These are phyloP conservation scores for Cyanocitta stelleri DNA, from an alignment of 2,113 vertebrate species.

Conservation along the genomic window DNA sequence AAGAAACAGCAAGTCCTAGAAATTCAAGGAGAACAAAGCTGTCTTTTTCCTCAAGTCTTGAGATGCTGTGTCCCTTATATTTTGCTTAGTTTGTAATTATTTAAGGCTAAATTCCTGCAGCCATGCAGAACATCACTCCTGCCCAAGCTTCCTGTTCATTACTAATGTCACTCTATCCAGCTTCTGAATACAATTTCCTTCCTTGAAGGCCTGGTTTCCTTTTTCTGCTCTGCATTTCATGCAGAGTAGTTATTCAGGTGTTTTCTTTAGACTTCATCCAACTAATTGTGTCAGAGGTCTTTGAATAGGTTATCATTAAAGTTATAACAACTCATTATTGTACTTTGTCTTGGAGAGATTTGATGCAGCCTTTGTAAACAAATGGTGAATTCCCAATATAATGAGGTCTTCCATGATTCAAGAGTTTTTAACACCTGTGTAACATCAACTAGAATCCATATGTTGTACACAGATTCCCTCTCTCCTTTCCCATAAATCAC, in stretches of 20 bases:
- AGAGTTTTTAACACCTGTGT: not conserved
- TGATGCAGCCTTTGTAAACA: constrained; percentile 17
- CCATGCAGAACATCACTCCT: not conserved
- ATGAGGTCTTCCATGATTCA: not conserved
- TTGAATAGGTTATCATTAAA: constrained; percentile 20
- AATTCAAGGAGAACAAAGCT: not conserved
- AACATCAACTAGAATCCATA: not conserved
- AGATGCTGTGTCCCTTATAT: not conserved
- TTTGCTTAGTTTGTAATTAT: not conserved
- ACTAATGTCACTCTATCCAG: not conserved
- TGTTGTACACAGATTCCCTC: not conserved
- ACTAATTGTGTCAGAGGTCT: not conserved
- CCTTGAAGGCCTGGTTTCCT: constrained; percentile 15
- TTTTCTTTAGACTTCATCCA: constrained; percentile 4
- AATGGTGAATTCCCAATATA: not conserved
- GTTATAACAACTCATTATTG: not conserved
- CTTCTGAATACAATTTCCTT: not conserved
- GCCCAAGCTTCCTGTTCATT: not conserved
- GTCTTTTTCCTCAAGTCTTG: not conserved
- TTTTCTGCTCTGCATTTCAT: not conserved
- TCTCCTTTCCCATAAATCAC: not conserved
- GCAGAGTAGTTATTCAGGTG: not conserved
- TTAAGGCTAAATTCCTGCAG: not conserved
- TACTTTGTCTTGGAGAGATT: not conserved
- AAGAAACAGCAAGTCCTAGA: not conserved